These are phyloP conservation scores for Psittacula echo DNA, from an alignment of 2,797 vertebrate species.

Conservation along the genomic window DNA sequence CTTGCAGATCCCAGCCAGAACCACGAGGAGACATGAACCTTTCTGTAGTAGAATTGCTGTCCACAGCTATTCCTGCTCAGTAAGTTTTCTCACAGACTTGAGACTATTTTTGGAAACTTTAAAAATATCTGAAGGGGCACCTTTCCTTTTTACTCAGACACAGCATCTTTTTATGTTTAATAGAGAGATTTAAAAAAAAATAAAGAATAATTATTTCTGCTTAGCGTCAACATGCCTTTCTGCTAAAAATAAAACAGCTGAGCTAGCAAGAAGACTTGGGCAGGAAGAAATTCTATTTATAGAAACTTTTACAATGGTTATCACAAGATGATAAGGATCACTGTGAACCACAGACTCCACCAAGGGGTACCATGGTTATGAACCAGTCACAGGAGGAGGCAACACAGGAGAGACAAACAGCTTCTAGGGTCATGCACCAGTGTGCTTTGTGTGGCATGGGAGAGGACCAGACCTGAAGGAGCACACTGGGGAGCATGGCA, in stretches of 20 bases:
- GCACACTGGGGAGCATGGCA: background rate
- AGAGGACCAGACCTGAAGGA: background rate
- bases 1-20: background rate
- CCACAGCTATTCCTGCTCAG: background rate
- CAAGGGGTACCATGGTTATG: background rate
- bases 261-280: conserved; percentile 41
- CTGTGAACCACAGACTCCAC: background rate
- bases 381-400: background rate
- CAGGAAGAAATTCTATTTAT: conserved; percentile 64
- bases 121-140: conserved; percentile 68
- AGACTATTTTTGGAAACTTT: conserved; percentile 58
- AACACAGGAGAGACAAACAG: background rate
- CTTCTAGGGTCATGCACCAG: background rate
- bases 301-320: conserved; percentile 55
- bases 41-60: background rate
- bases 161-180: conserved; percentile 69
- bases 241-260: conserved; percentile 70
- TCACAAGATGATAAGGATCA: conserved; percentile 23
- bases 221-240: conserved; percentile 56
- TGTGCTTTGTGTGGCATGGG: background rate
- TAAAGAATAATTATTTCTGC: conserved; percentile 26
- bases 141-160: conserved; percentile 53
- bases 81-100: conserved; percentile 46
- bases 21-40: background rate
- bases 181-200: background rate